Evolutionary conservation across 2,797 vertebrate species (phyloP).

Genomic region (Pelochelys cantorii): DNA sequence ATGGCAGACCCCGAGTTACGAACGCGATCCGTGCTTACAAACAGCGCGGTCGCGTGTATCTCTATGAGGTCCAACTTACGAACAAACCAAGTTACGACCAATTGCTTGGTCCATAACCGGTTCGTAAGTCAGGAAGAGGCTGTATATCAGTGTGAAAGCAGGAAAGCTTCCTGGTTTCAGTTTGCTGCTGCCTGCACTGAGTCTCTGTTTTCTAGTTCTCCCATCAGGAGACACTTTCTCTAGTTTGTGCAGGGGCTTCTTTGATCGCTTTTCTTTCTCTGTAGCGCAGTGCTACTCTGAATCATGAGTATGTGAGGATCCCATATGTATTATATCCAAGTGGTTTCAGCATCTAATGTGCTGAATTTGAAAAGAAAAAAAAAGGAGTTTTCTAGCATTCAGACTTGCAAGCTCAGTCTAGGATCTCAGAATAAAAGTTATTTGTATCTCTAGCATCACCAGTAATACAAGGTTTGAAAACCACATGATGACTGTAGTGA

Average conservation of each 20-base stretch:
- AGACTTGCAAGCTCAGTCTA: not conserved
- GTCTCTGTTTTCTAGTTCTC: not conserved
- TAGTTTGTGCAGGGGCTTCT: not conserved
- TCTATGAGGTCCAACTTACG: too few relatives aligned
- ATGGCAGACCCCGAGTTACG: too few relatives aligned
- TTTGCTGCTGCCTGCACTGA: not conserved
- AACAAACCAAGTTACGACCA: too few relatives aligned
- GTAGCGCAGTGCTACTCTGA: not conserved
- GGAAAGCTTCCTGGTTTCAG: not conserved
- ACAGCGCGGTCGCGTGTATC: too few relatives aligned
- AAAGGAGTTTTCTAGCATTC: not conserved
- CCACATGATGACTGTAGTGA: not conserved
- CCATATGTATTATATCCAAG: not conserved
- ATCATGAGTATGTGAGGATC: rapidly evolving
- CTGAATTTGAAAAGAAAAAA: not conserved
- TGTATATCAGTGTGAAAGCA: not conserved
- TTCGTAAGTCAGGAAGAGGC: too few relatives aligned
- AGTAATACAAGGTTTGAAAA: not conserved
- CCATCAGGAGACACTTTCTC: not conserved
- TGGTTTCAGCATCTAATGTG: not conserved
- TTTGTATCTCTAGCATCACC: not conserved
- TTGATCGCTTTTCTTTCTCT: not conserved
- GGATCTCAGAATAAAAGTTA: not conserved
- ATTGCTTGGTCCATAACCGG: too few relatives aligned
- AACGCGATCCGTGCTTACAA: too few relatives aligned